Evolutionary conservation across 2,113 vertebrate species (phyloP), one percentile per base, ranked within the genome.

Genomic region (Globicephala melas): DNA sequence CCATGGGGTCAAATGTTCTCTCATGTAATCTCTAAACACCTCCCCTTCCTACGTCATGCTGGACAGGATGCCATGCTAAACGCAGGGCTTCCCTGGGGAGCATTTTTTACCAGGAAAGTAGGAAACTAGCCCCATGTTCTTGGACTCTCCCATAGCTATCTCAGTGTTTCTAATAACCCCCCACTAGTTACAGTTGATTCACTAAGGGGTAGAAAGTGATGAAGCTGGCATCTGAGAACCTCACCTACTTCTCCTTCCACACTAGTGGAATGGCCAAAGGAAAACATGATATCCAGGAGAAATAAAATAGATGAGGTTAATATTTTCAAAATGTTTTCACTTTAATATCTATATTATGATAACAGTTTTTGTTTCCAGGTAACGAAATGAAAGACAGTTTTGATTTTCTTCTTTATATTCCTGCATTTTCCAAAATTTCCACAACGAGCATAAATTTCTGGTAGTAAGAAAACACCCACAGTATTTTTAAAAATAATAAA

Each of bases 241-340:
- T 76, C 28, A 28, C 55, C 58, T 38, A 8, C 13, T 53, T 82
- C 28, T 41, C 36, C 62, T 73, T 91, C 53, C 73, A n/a, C 28
- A n/a, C 38, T 11, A 60, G 50, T 68, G 58, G 2, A 44, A 28
- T 50, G 44, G n/a, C 50, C 68, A 44, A 36, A 36, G 20, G 41
- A 50, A 89, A 81, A 81, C 12, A n/a, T n/a, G 25, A 71, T 86
- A 92, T 74, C 44, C 60, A 92, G 25, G 23, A 73, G 63, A 82
- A 91, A 96, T 83, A 53, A 63, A 70, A 58, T 58, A 74, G 68
- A 76, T 89, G 77, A 79, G 58, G 25, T 50, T 58, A 71, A 41
- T 96, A 73, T 94, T 84, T 96, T 84, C 14, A 62, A 94, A 93
- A 58, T 84, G 11, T 60, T 91, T 5, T 94, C 68, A 11, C 71